Conservation (phyloP, 2,888 invertebrate genomes). For the Stegana nigrithorax region DNA sequence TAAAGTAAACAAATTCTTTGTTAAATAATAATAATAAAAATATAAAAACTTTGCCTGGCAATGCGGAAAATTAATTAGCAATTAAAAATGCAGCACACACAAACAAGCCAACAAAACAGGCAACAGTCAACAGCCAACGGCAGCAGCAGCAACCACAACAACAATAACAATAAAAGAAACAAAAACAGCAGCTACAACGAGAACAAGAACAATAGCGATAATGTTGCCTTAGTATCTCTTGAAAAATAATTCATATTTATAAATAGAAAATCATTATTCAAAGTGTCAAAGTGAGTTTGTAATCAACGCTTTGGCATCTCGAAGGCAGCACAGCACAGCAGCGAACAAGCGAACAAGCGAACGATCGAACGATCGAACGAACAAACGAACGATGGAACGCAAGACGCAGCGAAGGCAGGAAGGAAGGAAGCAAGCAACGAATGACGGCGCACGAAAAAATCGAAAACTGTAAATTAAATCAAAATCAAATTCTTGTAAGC, state of each 20-base stretch:
- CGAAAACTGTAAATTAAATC: conserved; percentile 57
- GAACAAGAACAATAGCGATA: not conserved
- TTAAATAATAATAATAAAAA: conserved; percentile 39
- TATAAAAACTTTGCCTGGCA: too few species aligned
- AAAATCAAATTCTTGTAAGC: conserved; percentile 47
- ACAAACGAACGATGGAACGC: conserved; percentile 21
- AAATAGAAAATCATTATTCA: conserved; percentile 58
- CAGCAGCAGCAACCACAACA: not conserved
- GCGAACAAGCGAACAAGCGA: too few species aligned
- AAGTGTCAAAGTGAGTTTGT: conserved; percentile 41
- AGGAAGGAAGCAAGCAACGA: too few species aligned
- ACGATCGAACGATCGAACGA: too few species aligned
- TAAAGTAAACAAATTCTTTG: too few species aligned
- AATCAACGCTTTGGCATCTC: conserved; percentile 15
- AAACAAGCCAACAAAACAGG: conserved; percentile 12
- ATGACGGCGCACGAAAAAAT: too few species aligned
- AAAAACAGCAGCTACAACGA: too few species aligned
- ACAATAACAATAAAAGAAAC: not conserved
- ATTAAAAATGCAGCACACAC: conserved; percentile 51
- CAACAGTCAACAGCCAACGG: too few species aligned
- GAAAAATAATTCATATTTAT: conserved; percentile 56
- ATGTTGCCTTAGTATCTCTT: conserved; percentile 33
- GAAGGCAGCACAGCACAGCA: not conserved
- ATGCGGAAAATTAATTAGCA: conserved; percentile 61
- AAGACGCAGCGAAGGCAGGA: too few species aligned